Conservation (phyloP, 2,888 invertebrate species). For the Philereme vetulata region DNA sequence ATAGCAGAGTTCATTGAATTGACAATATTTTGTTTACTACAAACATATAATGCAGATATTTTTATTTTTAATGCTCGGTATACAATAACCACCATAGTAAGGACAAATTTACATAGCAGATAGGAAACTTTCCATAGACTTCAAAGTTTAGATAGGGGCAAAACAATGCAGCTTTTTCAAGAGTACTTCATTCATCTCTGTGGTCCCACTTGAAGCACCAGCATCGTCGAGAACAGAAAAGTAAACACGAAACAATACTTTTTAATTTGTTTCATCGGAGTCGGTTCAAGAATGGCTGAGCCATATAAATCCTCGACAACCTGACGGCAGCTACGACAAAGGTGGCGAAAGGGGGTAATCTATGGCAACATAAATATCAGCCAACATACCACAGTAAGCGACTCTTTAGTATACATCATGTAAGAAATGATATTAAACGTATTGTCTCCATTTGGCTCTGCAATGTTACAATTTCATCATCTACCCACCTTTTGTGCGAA, state of each 20-base stretch:
- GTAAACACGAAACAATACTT: slow-evolving; percentile 19
- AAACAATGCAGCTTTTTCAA: slow-evolving; percentile 16
- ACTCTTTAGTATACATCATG: background rate
- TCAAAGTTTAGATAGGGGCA: slow-evolving; percentile 7
- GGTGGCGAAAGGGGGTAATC: slow-evolving; percentile 33
- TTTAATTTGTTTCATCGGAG: slow-evolving; percentile 12
- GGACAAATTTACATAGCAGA: background rate
- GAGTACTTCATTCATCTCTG: background rate
- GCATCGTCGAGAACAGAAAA: slow-evolving; percentile 15
- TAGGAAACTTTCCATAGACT: background rate
- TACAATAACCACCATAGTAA: no score
- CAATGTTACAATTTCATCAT: no score
- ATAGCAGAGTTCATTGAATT: no score
- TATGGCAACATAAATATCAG: slow-evolving; percentile 28
- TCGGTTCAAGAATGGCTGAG: slow-evolving; percentile 18
- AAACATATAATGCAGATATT: no score
- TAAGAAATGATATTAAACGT: background rate
- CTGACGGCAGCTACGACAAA: slow-evolving; percentile 33
- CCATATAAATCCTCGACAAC: slow-evolving; percentile 27
- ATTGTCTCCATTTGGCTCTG: background rate
- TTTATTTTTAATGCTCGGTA: no score
- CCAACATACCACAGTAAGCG: slow-evolving; percentile 11
- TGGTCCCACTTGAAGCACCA: background rate
- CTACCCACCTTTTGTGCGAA: no score
- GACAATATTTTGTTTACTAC: no score